phyloP scores from a whole-genome alignment of 2,888 invertebrate species.

The Scaeva pyrastri region DNA sequence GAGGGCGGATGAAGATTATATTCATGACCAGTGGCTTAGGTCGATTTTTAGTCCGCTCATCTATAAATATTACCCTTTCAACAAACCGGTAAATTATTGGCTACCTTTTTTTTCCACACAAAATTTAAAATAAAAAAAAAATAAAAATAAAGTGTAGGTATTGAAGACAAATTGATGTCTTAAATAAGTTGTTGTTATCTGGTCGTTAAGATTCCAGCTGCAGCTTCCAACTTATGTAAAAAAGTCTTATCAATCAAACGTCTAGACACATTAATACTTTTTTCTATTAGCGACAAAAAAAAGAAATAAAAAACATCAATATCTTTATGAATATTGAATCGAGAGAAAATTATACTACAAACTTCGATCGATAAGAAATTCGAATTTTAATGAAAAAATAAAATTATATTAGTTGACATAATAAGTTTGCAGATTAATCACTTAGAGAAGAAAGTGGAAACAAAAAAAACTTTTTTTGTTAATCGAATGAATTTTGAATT shows the following conservation, averaged over 20 bases:
- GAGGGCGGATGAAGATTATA: slow-evolving; percentile 35
- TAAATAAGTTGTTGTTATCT: slow-evolving; percentile 39
- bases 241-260: slow-evolving; percentile 37
- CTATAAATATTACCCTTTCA: slow-evolving; percentile 1
- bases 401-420: background rate
- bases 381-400: background rate
- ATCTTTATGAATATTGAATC: slow-evolving; percentile 29
- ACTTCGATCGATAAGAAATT: slow-evolving; percentile 1
- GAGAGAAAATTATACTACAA: background rate
- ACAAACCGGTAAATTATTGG: slow-evolving; percentile 37
- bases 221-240: slow-evolving; percentile 26
- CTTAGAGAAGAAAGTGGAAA: background rate
- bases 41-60: slow-evolving; percentile 15
- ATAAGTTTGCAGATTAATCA: slow-evolving; percentile 17
- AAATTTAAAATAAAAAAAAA: background rate
- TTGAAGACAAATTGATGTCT: slow-evolving; percentile 53
- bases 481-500: background rate
- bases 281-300: background rate
- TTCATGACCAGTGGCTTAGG: slow-evolving; percentile 60
- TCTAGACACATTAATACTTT: slow-evolving; percentile 38
- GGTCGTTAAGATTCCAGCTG: background rate
- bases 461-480: background rate
- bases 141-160: background rate
- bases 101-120: slow-evolving; percentile 12
- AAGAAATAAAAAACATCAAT: background rate